Base-by-base conservation (phyloP, 2,888 invertebrate genomes). In the Sesia apiformis region DNA sequence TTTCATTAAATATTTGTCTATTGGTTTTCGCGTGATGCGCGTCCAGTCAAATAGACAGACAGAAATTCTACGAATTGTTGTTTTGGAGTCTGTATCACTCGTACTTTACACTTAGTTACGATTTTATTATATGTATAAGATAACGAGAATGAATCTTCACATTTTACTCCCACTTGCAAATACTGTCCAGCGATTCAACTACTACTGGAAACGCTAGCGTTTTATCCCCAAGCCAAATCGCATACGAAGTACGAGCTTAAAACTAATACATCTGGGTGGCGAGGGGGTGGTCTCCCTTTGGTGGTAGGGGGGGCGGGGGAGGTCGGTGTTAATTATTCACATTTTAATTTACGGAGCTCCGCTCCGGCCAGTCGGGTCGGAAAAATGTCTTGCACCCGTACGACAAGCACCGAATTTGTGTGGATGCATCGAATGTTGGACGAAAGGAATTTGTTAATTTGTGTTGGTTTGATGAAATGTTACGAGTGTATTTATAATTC, bases 311-410 rank as follows among this genome's bases (percentile, higher is more conserved):
- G 53, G 63, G 69, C 69, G 67, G 67, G 68, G 61, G 65, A 70
- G 71, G 71, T 74, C 70, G 69, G 71, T 80, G 86, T 88, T 88
- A 88, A 88, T 88, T 87, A 88, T 88, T 88, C 88, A 88, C 83
- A 82, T 88, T 88, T 88, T 88, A 88, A 88, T 88, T 88, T 88
- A 87, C 85, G 81, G 73, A 81, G 84, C 57, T 56, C 51, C 8
- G 54, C 76, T 77, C 69, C 70, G 67, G 71, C 79, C 73, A 78
- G 69, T 68, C 67, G 66, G 69, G 66, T 64, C 65, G 81, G 83
- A 84, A 85, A 84, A 85, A 85, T 86, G 85, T 85, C 86, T 86
- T 87, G 75, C 72, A 76, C 76, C 72, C 69, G 75, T 82, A 86
- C 86, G 85, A 85, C 86, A 82, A 74, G 68, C 73, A 70, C 62